Conservation (phyloP, 2,113 vertebrate species). For the Bungarus multicinctus region DNA sequence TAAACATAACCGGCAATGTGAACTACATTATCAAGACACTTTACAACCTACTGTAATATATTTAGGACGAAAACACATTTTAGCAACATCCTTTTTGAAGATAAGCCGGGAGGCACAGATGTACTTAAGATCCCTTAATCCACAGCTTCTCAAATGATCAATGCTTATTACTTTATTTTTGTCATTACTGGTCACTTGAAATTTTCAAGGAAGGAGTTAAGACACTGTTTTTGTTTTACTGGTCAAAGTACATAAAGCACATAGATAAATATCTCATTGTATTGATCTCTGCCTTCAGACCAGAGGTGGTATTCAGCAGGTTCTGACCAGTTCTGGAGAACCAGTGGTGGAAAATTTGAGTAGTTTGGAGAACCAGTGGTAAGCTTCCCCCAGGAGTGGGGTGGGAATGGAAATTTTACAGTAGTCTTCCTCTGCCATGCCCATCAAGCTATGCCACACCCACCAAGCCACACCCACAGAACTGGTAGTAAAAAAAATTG, state of each 20-base stretch:
- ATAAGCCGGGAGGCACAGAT: fast-evolving
- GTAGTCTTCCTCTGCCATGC: no score
- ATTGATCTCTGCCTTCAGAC: not conserved
- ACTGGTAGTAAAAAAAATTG: no score
- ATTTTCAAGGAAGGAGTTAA: not conserved
- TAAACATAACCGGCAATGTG: not conserved
- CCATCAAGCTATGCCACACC: no score
- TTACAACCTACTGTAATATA: not conserved
- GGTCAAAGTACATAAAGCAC: not conserved
- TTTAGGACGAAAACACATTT: not conserved
- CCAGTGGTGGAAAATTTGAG: no score
- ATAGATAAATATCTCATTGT: not conserved
- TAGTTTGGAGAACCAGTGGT: no score
- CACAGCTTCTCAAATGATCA: not conserved
- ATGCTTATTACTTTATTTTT: not conserved
- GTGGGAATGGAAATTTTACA: no score
- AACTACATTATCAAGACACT: not conserved
- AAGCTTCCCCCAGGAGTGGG: no score
- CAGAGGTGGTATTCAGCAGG: no score
- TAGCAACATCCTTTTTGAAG: not conserved
- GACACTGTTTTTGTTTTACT: not conserved
- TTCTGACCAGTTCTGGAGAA: no score
- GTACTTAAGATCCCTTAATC: not conserved
- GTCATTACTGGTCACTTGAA: not conserved
- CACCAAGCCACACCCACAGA: no score